These are phyloP conservation scores for Urocyon cinereoargenteus DNA, from an alignment of 2,797 vertebrate genomes.

Conservation along the genomic window DNA sequence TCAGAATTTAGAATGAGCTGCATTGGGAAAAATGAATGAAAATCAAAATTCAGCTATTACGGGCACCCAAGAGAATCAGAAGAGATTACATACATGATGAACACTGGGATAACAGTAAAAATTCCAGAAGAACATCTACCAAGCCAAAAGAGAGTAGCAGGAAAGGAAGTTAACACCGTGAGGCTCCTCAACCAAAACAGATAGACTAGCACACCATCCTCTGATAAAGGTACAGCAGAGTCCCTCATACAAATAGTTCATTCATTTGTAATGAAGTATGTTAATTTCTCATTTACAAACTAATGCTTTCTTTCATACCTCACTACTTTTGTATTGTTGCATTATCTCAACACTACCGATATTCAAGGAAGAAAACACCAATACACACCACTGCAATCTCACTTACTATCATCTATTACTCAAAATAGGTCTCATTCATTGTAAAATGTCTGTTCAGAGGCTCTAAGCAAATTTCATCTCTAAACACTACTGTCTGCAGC, in stretches of 20 bases:
- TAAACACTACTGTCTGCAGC: conserved; percentile 84
- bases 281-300: conserved; percentile 39
- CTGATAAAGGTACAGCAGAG: not conserved
- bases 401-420: conserved; percentile 86
- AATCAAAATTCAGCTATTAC: not conserved
- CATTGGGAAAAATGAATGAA: not conserved
- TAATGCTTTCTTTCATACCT: conserved; percentile 41
- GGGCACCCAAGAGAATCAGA: not conserved
- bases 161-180: not conserved
- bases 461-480: conserved; percentile 90
- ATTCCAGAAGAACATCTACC: not conserved
- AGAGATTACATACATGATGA: not conserved
- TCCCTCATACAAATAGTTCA: not conserved
- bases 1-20: not conserved
- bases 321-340: conserved; percentile 45
- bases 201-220: not conserved
- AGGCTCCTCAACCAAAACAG: conserved; percentile 7
- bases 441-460: conserved; percentile 87
- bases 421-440: conserved; percentile 85
- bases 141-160: not conserved
- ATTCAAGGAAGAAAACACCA: conserved; percentile 27
- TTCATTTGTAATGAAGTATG: conserved; percentile 33
- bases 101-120: not conserved
- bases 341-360: not conserved
- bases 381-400: conserved; percentile 74